A percentile compares a stretch with the other conserved stretches of the same genome.
Conservation (phyloP, 2,113 vertebrate species). For the Ochotona curzoniae region DNA sequence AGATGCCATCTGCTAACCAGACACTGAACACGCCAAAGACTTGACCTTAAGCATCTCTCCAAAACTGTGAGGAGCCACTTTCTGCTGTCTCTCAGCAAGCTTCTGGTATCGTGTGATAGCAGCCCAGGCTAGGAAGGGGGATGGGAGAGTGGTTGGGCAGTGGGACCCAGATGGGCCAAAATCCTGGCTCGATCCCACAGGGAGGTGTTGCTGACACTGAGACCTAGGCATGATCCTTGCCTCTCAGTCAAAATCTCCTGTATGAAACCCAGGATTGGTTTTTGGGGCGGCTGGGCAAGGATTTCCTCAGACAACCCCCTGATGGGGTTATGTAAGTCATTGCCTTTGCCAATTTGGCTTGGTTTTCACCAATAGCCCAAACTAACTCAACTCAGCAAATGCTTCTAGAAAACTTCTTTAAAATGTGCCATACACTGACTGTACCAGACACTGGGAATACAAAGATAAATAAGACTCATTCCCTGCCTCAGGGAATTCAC, state of each 20-base stretch:
- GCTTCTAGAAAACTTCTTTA: background rate
- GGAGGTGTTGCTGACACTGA: no score
- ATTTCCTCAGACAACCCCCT: background rate
- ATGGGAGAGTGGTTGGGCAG: no score
- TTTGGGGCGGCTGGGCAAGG: background rate
- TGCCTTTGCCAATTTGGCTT: background rate
- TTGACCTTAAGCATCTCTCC: background rate
- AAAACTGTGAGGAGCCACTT: background rate
- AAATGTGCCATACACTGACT: background rate
- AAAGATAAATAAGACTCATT: conserved; percentile 19
- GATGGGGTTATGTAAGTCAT: accelerated
- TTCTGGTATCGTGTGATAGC: background rate
- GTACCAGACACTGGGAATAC: background rate
- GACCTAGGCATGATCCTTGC: background rate
- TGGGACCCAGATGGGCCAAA: background rate
- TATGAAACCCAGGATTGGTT: background rate
- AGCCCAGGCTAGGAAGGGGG: background rate
- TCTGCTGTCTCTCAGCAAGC: background rate
- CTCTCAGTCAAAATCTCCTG: background rate
- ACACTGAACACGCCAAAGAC: background rate
- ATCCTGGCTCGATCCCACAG: background rate
- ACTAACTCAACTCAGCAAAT: background rate
- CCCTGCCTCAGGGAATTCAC: conserved; percentile 35
- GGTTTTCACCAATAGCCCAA: background rate
- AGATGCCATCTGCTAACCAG: background rate